phyloP scores from a whole-genome alignment of 2,888 invertebrate genomes.

The Drosophila ochracea region DNA sequence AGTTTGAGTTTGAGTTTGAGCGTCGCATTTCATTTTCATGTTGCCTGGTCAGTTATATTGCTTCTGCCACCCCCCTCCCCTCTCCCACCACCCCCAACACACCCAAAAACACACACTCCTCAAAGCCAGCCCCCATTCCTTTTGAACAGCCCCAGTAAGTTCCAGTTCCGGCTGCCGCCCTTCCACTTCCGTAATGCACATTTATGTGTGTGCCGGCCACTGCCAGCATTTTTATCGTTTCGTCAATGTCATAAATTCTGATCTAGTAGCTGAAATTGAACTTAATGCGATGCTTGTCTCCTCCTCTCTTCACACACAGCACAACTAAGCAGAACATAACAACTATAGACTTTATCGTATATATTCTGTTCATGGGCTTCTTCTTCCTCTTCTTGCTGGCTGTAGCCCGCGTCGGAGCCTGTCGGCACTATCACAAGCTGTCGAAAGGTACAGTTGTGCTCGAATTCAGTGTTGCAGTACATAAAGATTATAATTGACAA shows the following conservation, averaged over 20 bases:
- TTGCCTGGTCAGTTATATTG: conserved; percentile 70
- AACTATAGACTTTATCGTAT: conserved; percentile 36
- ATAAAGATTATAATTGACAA: not conserved
- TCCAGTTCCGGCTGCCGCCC: conserved; percentile 17
- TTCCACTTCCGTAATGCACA: conserved; percentile 66
- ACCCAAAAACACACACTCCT: not conserved
- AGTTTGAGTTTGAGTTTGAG: conserved; percentile 27
- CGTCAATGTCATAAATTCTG: conserved; percentile 81
- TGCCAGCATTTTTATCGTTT: conserved; percentile 76
- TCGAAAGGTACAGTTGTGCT: conserved; percentile 25
- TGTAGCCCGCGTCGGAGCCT: not conserved
- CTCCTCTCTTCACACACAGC: conserved; percentile 14
- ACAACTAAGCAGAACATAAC: conserved; percentile 18
- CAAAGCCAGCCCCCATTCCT: not conserved
- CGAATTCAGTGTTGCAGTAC: not conserved
- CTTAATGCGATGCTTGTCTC: conserved; percentile 66
- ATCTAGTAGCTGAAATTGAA: conserved; percentile 79
- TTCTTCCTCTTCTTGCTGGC: not conserved
- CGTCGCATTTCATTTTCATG: conserved; percentile 75
- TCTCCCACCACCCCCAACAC: too few relatives aligned
- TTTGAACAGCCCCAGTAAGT: conserved; percentile 1
- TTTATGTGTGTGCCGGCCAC: conserved; percentile 56
- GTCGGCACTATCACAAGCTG: not conserved
- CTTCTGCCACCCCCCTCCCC: conserved; percentile 1
- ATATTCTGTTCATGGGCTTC: conserved; percentile 10